Base-by-base conservation (phyloP, 2,797 vertebrate species). In the Decapterus maruadsi region DNA sequence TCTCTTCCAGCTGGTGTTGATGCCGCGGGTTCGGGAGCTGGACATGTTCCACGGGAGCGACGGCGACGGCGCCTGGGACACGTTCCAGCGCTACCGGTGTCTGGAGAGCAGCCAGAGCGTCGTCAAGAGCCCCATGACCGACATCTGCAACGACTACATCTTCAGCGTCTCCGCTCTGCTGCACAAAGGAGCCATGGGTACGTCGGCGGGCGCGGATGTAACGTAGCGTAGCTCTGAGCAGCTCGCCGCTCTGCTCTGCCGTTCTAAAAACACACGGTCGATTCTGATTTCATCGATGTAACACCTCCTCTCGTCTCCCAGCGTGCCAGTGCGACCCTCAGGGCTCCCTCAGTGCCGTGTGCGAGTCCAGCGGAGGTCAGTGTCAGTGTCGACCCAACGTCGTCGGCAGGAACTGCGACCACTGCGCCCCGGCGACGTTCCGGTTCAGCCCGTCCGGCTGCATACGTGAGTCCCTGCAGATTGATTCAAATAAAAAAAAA, bases 101-200 rank as follows among this genome's bases (percentile, higher is more conserved):
- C 89, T 98, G 90, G 98, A 99, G 90, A 97, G 96, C 90, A 99
- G 98, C 93, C 95, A 96, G 83, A 98, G 96, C 0, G 96, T 99
- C 40, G 94, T 98, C 68, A 99, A 99, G 90, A 97, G 96, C 19
- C 97, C 97, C 0, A 94, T 97, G 95, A 98, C 97, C 0, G 96
- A 98, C 11, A 97, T 99, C 90, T 99, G 98, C 78, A 95, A 92
- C 79, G 93, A 97, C 75, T 98, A 97, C 72, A 97, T 99, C 92
- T 97, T 98, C 81, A 99, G 97, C 60, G 95, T 98, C 82, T 99
- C 98, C 2, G 96, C 98, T 0, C 86, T 99, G 20, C 88, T 99
- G 51, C 97, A 99, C n/a, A 94, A 97, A 84, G 96, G 96, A 0
- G 96, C 96, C 0, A 93, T 99, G 67, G 95, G 98, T 99, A 43